phyloP scores from a whole-genome alignment of 2,797 vertebrate species.

The Onychomys leucogaster region DNA sequence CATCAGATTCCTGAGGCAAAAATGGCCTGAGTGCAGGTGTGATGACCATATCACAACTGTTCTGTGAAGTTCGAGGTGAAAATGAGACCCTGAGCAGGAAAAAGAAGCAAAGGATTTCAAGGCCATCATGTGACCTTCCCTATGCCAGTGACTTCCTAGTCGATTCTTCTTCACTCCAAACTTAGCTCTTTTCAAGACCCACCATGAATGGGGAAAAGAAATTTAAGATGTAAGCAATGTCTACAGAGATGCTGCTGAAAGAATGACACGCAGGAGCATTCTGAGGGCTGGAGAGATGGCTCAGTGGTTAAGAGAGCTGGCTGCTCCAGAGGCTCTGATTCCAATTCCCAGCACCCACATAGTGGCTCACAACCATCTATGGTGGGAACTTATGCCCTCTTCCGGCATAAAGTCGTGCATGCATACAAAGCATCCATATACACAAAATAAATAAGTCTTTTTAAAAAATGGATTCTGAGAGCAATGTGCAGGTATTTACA shows the following conservation, averaged over 20 bases:
- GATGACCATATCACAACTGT: neutral
- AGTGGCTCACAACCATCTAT: neutral
- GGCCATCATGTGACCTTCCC: too few species aligned
- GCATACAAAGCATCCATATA: neutral
- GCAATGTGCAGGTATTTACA: neutral
- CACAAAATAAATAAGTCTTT: neutral
- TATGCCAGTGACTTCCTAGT: neutral
- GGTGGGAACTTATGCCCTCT: neutral
- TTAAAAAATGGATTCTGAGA: neutral
- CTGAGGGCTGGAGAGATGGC: neutral
- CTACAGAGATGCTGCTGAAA: neutral
- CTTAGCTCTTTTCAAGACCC: neutral
- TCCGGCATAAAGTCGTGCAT: neutral
- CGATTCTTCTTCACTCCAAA: neutral
- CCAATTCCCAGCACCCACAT: neutral
- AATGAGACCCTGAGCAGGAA: neutral
- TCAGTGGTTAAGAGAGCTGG: neutral
- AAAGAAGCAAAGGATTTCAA: neutral
- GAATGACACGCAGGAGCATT: neutral
- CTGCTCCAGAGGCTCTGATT: neutral
- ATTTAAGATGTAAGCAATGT: neutral
- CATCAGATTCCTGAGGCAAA: neutral
- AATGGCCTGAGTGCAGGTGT: rapidly evolving
- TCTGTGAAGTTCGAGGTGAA: neutral
- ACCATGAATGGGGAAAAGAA: neutral